Percentiles rank a stretch among this genome's conserved stretches.
These are phyloP conservation scores for Charaxes varanes DNA, from an alignment of 1,140 invertebrate species.

Conservation along the genomic window DNA sequence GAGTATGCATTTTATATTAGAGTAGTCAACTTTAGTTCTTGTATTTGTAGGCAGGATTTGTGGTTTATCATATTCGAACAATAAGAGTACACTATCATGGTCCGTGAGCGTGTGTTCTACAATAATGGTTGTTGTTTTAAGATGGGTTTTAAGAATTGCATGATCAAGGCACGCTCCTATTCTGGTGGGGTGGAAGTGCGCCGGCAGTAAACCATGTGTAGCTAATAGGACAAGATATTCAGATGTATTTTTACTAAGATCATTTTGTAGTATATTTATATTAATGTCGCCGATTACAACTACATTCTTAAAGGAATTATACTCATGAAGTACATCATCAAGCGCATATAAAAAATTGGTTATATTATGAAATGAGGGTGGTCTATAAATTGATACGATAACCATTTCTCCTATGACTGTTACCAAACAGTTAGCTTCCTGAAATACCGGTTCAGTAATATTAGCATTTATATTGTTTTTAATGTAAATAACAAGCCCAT, in stretches of 20 bases:
- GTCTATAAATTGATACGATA: constrained; percentile 20
- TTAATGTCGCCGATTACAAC: constrained; percentile 25
- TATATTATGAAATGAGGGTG: constrained; percentile 13
- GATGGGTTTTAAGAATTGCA: constrained; percentile 14
- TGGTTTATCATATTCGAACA: no score
- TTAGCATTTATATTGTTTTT: constrained; percentile 10
- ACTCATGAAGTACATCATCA: constrained; percentile 7
- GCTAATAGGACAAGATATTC: constrained; percentile 14
- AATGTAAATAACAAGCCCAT: constrained; percentile 20
- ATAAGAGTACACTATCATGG: no score
- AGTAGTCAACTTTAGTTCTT: no score
- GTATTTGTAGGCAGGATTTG: no score
- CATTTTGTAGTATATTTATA: constrained; percentile 16
- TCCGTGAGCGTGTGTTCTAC: no score
- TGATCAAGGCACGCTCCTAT: constrained; percentile 17
- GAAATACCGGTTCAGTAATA: constrained; percentile 14
- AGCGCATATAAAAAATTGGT: constrained; percentile 19
- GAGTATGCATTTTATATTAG: no score
- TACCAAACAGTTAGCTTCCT: constrained; percentile 18
- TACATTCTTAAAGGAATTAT: constrained; percentile 15
- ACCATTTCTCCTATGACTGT: constrained; percentile 9
- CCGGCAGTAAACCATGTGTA: constrained; percentile 10
- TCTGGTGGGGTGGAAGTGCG: constrained; percentile 12
- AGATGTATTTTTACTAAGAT: constrained; percentile 3
- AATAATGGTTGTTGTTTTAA: no score